Evolutionary conservation across 2,113 vertebrate genomes (phyloP).

Genomic region (Nerophis lumbriciformis): DNA sequence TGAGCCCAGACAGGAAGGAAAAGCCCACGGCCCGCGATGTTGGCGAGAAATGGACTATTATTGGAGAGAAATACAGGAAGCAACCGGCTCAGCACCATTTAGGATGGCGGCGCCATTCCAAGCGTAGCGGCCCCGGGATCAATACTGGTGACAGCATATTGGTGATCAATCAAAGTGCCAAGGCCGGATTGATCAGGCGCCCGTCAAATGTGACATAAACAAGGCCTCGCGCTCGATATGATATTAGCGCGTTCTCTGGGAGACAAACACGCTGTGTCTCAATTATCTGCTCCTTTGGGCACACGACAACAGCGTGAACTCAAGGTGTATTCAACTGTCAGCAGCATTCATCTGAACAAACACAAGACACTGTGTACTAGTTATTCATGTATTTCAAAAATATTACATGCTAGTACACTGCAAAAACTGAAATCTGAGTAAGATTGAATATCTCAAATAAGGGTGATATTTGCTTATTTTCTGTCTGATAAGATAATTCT

Average conservation of each 20-base stretch:
- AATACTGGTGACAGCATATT: constrained; percentile 61
- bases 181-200: constrained; percentile 66
- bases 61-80: constrained; percentile 23
- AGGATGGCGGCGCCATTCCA: constrained; percentile 63
- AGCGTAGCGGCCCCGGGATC: constrained; percentile 48
- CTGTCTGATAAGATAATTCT: too few species aligned
- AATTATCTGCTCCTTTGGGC: constrained; percentile 59
- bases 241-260: constrained; percentile 45
- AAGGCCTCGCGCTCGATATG: constrained; percentile 55
- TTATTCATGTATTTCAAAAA: too few species aligned
- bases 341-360: neutral
- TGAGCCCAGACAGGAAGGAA: constrained; percentile 44
- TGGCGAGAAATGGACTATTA: constrained; percentile 11
- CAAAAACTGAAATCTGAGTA: too few species aligned
- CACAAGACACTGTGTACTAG: neutral
- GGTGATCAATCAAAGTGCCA: constrained; percentile 72
- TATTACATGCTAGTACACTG: too few species aligned
- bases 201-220: constrained; percentile 73
- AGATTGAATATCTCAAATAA: too few species aligned
- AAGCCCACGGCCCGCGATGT: constrained; percentile 18
- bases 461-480: too few species aligned
- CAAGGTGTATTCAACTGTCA: constrained; percentile 53
- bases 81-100: constrained; percentile 43
- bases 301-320: constrained; percentile 38
- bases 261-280: constrained; percentile 65